phyloP scores from a whole-genome alignment of 2,888 invertebrate species.

The Caenorhabditis sp. region DNA sequence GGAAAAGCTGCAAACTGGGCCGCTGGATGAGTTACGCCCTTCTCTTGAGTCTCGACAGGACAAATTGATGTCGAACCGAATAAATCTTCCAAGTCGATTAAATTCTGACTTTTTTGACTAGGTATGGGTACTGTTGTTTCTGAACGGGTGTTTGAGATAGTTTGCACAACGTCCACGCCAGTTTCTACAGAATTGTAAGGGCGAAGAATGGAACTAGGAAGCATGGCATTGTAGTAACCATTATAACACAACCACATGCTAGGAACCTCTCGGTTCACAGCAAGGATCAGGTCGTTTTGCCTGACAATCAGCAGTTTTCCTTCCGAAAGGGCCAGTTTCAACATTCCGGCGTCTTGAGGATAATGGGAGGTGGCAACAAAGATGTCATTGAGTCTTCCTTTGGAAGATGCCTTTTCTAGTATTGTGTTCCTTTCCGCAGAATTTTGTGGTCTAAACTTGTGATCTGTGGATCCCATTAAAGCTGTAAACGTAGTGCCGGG shows the following conservation, averaged over 20 bases:
- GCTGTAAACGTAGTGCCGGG: background rate
- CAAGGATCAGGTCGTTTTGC: constrained; percentile 65
- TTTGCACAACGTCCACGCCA: constrained; percentile 38
- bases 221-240: constrained; percentile 70
- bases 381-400: constrained; percentile 63
- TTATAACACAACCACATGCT: constrained; percentile 70
- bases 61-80: constrained; percentile 48
- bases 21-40: too few species aligned
- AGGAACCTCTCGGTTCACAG: constrained; percentile 63
- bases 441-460: constrained; percentile 67
- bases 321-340: constrained; percentile 46
- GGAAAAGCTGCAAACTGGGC: background rate
- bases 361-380: constrained; percentile 52
- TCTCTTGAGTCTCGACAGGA: too few species aligned
- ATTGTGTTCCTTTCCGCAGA: constrained; percentile 61
- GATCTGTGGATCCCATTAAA: background rate
- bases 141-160: background rate
- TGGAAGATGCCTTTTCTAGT: constrained; percentile 67
- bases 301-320: constrained; percentile 65
- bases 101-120: constrained; percentile 62
- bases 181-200: constrained; percentile 51
- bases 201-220: constrained; percentile 60
- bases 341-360: constrained; percentile 55
- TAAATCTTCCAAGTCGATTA: constrained; percentile 68
- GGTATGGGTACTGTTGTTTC: constrained; percentile 25